Evolutionary conservation across 2,113 vertebrate species (phyloP).

Genomic region (Argyrosomus japonicus): DNA sequence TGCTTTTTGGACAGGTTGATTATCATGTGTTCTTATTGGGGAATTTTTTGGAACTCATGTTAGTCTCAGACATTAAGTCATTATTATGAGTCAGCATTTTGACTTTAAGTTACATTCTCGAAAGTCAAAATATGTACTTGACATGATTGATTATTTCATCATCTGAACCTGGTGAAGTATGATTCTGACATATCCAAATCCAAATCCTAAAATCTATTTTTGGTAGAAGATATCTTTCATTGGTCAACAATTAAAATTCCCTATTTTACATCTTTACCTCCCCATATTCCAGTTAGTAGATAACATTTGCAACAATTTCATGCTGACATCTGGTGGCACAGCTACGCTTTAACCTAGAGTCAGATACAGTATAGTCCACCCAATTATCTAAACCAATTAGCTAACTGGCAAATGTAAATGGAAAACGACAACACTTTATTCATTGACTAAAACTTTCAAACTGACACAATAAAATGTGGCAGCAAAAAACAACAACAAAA

Average conservation of each 20-base stretch:
- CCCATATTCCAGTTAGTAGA: not conserved
- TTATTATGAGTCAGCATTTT: not conserved
- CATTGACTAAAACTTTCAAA: not conserved
- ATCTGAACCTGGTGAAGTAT: not conserved
- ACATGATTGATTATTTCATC: not conserved
- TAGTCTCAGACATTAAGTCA: too few species aligned
- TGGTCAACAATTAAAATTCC: not conserved
- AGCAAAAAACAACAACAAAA: too few species aligned
- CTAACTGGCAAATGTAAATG: not conserved
- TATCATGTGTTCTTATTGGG: not conserved
- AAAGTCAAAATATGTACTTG: not conserved
- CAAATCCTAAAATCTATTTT: not conserved
- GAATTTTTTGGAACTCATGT: not conserved
- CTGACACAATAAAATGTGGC: too few species aligned
- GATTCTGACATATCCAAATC: not conserved
- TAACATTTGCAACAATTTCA: not conserved
- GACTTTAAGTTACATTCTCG: not conserved
- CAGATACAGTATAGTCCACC: not conserved
- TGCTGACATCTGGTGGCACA: not conserved
- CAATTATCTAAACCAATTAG: not conserved
- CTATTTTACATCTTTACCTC: not conserved
- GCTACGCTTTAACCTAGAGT: too few species aligned
- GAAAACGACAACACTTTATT: not conserved
- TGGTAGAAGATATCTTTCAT: not conserved
- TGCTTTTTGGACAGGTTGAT: constrained; percentile 9